These are phyloP conservation scores for Chlorops oryzae DNA, from an alignment of 1,140 invertebrate genomes.

Conservation along the genomic window DNA sequence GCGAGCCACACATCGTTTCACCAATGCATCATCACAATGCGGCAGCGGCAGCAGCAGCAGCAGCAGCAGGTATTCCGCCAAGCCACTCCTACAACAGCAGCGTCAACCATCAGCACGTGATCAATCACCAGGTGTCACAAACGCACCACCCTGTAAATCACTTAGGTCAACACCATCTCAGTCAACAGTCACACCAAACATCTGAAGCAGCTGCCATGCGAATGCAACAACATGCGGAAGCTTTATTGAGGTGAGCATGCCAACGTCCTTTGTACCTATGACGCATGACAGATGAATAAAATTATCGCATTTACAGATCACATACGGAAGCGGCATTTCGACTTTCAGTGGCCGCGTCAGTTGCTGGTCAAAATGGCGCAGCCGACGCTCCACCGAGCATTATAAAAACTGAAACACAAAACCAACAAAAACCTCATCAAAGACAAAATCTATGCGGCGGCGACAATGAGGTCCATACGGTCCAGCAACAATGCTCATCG, in stretches of 20 bases:
- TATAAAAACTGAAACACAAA: not conserved
- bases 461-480: not conserved
- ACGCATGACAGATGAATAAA: no score
- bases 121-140: conserved; percentile 13
- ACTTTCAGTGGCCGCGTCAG: conserved; percentile 61
- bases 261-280: no score
- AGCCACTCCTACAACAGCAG: no score
- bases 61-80: conserved; percentile 36
- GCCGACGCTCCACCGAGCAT: conserved; percentile 22
- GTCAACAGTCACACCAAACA: conserved; percentile 52
- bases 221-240: conserved; percentile 69
- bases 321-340: conserved; percentile 76
- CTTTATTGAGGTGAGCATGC: no score
- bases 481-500: not conserved
- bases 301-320: no score
- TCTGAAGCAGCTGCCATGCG: conserved; percentile 63
- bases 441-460: not conserved
- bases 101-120: conserved; percentile 9
- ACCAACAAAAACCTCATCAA: conserved; percentile 13
- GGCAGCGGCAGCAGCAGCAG: conserved; percentile 19
- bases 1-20: conserved; percentile 40
- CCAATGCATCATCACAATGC: not conserved
- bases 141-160: conserved; percentile 15
- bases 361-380: conserved; percentile 46
- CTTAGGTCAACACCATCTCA: conserved; percentile 34